phyloP scores from a whole-genome alignment of 2,113 vertebrate genomes.

The Corythornis cristatus region DNA sequence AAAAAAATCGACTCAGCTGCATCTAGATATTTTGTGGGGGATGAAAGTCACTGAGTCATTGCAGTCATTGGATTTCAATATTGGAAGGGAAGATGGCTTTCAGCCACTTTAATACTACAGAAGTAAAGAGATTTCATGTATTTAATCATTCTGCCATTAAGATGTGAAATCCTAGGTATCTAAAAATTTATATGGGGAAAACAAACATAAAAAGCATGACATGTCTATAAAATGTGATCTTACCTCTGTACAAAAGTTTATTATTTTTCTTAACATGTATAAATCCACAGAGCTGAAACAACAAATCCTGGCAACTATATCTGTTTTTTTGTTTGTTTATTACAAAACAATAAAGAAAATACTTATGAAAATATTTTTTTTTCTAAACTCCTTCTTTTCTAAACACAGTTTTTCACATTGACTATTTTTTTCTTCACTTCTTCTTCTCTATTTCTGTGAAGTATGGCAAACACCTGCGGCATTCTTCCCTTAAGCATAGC shows the following conservation, averaged over 20 bases:
- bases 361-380: neutral
- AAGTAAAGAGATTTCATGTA: accelerated
- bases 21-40: neutral
- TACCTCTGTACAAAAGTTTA: neutral
- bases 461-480: neutral
- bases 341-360: neutral
- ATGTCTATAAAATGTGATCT: neutral
- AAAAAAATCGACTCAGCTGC: neutral
- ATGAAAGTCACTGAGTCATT: neutral
- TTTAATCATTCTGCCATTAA: neutral
- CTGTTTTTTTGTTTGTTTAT: neutral
- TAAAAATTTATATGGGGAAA: neutral
- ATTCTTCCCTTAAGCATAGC: neutral
- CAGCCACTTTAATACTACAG: neutral
- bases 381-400: neutral
- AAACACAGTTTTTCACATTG: neutral
- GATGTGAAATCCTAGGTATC: neutral
- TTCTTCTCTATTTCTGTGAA: neutral
- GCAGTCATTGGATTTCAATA: neutral
- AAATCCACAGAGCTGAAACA: neutral
- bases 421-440: neutral
- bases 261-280: neutral
- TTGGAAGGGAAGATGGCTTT: neutral
- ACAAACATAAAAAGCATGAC: accelerated
- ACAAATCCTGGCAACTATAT: neutral